A percentile compares a stretch with the other conserved stretches of the same genome.
Evolutionary conservation across 2,113 vertebrate genomes (phyloP).

Genomic region (Myrmecophaga tridactyla): DNA sequence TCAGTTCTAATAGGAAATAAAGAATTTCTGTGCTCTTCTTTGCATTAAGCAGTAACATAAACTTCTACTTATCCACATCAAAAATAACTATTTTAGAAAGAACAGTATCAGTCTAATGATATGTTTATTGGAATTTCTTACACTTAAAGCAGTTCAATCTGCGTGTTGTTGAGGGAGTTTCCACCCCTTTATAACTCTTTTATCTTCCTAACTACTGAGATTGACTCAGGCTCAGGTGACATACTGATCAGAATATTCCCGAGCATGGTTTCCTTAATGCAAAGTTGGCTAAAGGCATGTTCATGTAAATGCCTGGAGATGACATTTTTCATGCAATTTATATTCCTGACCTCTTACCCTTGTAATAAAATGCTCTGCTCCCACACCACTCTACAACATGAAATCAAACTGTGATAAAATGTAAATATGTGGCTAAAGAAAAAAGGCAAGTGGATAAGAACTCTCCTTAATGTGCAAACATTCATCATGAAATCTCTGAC

Average conservation of each 20-base stretch:
- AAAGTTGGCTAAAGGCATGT: no score
- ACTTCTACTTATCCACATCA: neutral
- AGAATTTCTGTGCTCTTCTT: neutral
- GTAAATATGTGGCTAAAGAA: neutral
- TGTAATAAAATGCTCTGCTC: neutral
- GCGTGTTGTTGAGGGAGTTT: neutral
- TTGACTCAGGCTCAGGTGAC: neutral
- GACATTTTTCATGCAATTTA: neutral
- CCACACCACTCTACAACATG: neutral
- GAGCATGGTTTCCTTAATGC: neutral
- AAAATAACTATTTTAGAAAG: neutral
- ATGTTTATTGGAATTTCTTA: slow-evolving; percentile 13
- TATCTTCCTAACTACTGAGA: neutral
- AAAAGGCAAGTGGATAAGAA: neutral
- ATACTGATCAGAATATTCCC: neutral
- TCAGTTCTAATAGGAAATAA: neutral
- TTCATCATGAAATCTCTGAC: neutral
- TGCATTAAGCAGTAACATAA: neutral
- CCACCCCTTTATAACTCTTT: neutral
- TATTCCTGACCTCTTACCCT: no score
- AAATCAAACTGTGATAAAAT: neutral
- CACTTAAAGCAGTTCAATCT: neutral
- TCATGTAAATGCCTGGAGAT: neutral
- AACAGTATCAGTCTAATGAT: neutral
- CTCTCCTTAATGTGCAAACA: neutral